phyloP scores from a whole-genome alignment of 2,888 invertebrate genomes.

The Acrobasis consociella region DNA sequence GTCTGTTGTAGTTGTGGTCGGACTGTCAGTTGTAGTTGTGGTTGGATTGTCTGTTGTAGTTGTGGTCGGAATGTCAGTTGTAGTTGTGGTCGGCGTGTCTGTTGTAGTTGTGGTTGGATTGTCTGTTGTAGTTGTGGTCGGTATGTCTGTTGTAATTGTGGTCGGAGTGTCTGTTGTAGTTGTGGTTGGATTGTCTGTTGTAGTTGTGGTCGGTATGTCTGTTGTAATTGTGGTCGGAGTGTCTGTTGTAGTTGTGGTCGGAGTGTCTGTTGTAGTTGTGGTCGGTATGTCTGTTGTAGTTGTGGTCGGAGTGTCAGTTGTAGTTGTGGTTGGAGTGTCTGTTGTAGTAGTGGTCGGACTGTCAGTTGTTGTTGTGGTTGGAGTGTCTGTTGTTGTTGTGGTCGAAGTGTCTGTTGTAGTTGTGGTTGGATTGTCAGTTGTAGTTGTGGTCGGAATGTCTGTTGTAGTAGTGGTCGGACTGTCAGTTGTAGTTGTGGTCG shows the following conservation, averaged over 20 bases:
- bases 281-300: no score
- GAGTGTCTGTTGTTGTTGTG: background rate
- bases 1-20: background rate
- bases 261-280: background rate
- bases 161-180: slow-evolving; percentile 15
- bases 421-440: background rate
- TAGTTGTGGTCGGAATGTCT: background rate
- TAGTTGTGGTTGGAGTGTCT: background rate
- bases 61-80: background rate
- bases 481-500: background rate
- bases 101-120: background rate
- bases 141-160: slow-evolving; percentile 8
- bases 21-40: background rate
- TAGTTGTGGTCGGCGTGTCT: background rate
- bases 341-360: background rate
- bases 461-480: background rate
- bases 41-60: no score
- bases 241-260: background rate
- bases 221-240: slow-evolving; percentile 19
- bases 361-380: background rate
- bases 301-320: background rate
- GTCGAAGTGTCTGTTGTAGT: background rate
- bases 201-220: slow-evolving; percentile 21
- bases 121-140: slow-evolving; percentile 17
- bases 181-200: background rate